A percentile compares a stretch with the other conserved stretches of the same genome.
Conservation (phyloP, 37 sponge, comb jelly and placozoan genomes). For the Sycon ciliatum region DNA sequence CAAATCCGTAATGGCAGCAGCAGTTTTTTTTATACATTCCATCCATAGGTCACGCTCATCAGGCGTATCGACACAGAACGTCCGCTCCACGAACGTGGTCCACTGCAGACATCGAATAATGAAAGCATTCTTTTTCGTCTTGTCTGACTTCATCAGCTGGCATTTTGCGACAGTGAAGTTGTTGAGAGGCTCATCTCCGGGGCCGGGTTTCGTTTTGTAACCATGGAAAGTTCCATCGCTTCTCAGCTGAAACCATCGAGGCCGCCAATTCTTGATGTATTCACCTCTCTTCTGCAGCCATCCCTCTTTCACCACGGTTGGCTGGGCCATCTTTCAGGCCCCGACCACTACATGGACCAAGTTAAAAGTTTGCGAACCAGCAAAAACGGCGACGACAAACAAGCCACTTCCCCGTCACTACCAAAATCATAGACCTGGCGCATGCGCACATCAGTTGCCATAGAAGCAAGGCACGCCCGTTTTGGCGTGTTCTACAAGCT, state of each 20-base stretch:
- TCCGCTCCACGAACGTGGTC: constrained; percentile 79
- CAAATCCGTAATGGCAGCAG: background rate
- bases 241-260: constrained; percentile 81
- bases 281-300: constrained; percentile 95
- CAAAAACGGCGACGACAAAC: too few species aligned
- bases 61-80: constrained; percentile 70
- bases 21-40: background rate
- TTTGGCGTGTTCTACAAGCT: too few species aligned
- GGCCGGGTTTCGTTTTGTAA: constrained; percentile 53
- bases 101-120: constrained; percentile 30
- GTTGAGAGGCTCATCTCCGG: constrained; percentile 52
- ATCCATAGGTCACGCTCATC: constrained; percentile 37
- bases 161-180: constrained; percentile 62
- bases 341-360: too few species aligned
- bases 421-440: too few species aligned
- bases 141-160: constrained; percentile 55
- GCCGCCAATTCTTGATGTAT: constrained; percentile 97
- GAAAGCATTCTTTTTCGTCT: constrained; percentile 70
- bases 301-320: constrained; percentile 78
- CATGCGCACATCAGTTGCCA: too few species aligned
- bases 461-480: too few species aligned
- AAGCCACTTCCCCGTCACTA: too few species aligned
- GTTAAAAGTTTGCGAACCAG: too few species aligned
- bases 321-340: too few species aligned
- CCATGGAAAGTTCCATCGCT: constrained; percentile 74